Evolutionary conservation across 2,113 vertebrate species (phyloP), one percentile per base, ranked within the genome.

Genomic region (Pachyramphus minor): DNA sequence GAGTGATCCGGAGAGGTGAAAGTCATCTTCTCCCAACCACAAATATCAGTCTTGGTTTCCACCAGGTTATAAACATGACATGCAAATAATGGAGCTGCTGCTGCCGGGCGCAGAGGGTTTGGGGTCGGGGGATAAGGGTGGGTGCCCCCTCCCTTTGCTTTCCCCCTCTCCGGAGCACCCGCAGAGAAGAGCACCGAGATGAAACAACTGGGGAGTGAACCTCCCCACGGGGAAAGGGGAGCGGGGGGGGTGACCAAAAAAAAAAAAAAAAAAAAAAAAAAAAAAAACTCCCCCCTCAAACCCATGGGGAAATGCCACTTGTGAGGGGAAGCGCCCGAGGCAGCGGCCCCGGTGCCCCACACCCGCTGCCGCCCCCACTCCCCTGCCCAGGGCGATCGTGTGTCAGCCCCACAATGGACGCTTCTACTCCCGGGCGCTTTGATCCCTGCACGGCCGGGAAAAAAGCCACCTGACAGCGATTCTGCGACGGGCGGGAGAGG

Each of bases 31-130:
- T 90, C 73, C 93, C 52, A 90, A 96, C 91, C 96, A 85, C 44
- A 81, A 81, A 95, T 96, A 97, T 97, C 96, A 79, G 93, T 97
- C 97, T 98, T 95, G 95, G 92, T 98, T 97, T 97, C 96, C 77
- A 81, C 88, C 95, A 24, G 95, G 94, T 97, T 97, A 94, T 97
- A 97, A 97, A 96, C 95, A 96, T 88, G 97, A 95, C 97, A 97
- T 96, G 97, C 97, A 97, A 98, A 98, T 97, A 97, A 95, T 95
- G 96, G 94, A 86, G 80, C 56, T 53, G 72, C 56, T 53, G 72
- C 80, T 41, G 77, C 39, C 39, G 87, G 95, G 93, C 19, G 44
- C 56, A 28, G 78, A 85, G 95, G 89, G 78, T 93, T 89, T 71
- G 42, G 78, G 71, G 88, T 92, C 79, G 88, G 87, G 37, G 27